phyloP scores from a whole-genome alignment of 2,113 vertebrate genomes.

The Leiothrix lutea region DNA sequence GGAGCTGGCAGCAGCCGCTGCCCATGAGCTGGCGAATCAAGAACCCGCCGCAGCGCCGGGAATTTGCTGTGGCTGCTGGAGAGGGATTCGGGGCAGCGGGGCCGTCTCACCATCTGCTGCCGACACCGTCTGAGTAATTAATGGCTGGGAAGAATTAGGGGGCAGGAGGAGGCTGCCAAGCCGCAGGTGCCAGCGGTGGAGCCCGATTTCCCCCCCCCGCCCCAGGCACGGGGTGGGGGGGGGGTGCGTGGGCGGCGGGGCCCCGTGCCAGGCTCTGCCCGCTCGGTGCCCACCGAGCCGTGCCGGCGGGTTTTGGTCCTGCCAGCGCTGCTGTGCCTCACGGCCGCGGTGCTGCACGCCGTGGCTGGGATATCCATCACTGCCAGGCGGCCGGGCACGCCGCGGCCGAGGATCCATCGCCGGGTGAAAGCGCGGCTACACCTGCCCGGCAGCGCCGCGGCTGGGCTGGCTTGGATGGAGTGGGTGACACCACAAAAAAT shows the following conservation, averaged over 20 bases:
- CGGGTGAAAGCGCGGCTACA: not conserved
- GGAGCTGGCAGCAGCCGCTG: slow-evolving; percentile 34
- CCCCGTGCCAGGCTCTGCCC: accelerated
- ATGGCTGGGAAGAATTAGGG: slow-evolving; percentile 18
- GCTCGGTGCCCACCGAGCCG: accelerated
- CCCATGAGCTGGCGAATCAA: not conserved
- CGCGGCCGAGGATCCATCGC: not conserved
- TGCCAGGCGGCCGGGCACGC: not conserved
- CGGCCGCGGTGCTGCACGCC: accelerated
- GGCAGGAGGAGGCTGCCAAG: not conserved
- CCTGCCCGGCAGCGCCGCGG: not conserved
- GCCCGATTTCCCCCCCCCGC: not conserved
- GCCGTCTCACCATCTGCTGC: slow-evolving; percentile 61
- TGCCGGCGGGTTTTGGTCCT: not conserved
- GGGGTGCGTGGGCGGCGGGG: accelerated
- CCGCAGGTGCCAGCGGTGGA: not conserved
- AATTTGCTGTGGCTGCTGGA: slow-evolving; percentile 23
- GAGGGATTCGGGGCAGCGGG: not conserved
- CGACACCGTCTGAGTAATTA: slow-evolving; percentile 60
- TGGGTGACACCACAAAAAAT: not conserved
- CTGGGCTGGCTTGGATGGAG: not conserved
- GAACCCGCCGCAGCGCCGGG: not conserved
- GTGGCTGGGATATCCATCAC: not conserved
- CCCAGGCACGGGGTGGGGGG: not conserved
- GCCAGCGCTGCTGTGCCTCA: not conserved